Percentiles rank a stretch among this genome's conserved stretches.
phyloP scores from a whole-genome alignment of 2,113 vertebrate species.

The Uria lomvia region DNA sequence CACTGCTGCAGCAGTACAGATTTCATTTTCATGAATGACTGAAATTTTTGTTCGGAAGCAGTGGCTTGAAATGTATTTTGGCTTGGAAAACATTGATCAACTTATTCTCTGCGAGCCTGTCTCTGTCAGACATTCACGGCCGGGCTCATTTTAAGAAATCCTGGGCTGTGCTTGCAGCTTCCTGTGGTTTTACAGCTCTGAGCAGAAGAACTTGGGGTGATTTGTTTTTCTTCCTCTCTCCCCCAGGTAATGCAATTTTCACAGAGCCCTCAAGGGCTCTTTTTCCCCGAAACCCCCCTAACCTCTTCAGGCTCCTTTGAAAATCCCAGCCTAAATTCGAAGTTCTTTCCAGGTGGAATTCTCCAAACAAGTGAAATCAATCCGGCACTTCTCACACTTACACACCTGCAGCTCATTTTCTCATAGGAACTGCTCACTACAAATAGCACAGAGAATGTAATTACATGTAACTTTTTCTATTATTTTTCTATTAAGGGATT shows the following conservation, averaged over 20 bases:
- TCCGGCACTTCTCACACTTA: not conserved
- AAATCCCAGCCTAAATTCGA: not conserved
- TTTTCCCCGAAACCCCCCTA: not conserved
- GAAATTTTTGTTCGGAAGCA: not conserved
- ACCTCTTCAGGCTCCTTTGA: not conserved
- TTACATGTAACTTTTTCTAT: slow-evolving; percentile 57
- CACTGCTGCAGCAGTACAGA: not conserved
- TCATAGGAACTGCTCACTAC: slow-evolving; percentile 17
- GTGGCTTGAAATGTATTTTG: not conserved
- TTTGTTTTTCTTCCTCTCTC: not conserved
- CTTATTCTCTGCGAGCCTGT: not conserved
- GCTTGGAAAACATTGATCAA: not conserved
- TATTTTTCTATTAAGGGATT: slow-evolving; percentile 65
- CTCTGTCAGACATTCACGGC: not conserved
- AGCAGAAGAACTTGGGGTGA: not conserved
- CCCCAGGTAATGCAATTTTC: not conserved
- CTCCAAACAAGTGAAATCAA: not conserved
- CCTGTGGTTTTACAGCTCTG: not conserved
- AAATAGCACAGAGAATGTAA: slow-evolving; percentile 45
- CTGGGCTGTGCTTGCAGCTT: not conserved
- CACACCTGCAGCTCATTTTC: slow-evolving; percentile 52
- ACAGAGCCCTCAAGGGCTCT: not conserved
- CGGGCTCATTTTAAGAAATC: not conserved
- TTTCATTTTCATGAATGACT: not conserved
- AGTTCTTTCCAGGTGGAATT: slow-evolving; percentile 3